These are phyloP conservation scores for Thaumatotibia leucotreta DNA, from an alignment of 1,140 invertebrate species.

Conservation along the genomic window DNA sequence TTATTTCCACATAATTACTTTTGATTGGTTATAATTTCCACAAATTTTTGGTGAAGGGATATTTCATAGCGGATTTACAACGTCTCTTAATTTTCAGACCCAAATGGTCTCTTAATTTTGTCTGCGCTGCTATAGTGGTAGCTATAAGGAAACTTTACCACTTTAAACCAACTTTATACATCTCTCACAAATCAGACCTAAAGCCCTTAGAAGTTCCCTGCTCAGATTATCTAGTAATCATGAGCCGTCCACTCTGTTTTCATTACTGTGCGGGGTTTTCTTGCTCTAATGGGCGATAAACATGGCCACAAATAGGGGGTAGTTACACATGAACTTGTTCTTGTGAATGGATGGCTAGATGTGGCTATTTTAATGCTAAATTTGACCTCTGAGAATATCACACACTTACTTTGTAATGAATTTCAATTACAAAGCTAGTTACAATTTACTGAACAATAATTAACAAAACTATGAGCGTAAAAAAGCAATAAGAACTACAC, in stretches of 20 bases:
- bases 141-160: background rate
- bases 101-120: background rate
- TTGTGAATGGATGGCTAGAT: conserved; percentile 24
- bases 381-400: background rate
- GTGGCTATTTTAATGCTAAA: background rate
- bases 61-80: too few species aligned
- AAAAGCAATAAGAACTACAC: too few species aligned
- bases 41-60: too few species aligned
- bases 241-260: conserved; percentile 63
- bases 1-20: too few species aligned
- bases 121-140: background rate
- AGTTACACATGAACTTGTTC: conserved; percentile 52
- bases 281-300: conserved; percentile 63
- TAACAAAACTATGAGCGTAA: too few species aligned
- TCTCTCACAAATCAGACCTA: conserved; percentile 3
- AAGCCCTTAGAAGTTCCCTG: conserved; percentile 20
- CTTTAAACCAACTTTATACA: background rate
- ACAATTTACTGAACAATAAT: too few species aligned
- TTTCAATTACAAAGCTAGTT: too few species aligned
- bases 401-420: background rate
- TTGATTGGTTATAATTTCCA: too few species aligned
- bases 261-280: conserved; percentile 64
- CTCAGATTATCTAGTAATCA: conserved; percentile 62
- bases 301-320: conserved; percentile 59
- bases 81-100: too few species aligned